Evolutionary conservation across 2,888 invertebrate genomes (phyloP).

Genomic region (Tanypteryx hageni): DNA sequence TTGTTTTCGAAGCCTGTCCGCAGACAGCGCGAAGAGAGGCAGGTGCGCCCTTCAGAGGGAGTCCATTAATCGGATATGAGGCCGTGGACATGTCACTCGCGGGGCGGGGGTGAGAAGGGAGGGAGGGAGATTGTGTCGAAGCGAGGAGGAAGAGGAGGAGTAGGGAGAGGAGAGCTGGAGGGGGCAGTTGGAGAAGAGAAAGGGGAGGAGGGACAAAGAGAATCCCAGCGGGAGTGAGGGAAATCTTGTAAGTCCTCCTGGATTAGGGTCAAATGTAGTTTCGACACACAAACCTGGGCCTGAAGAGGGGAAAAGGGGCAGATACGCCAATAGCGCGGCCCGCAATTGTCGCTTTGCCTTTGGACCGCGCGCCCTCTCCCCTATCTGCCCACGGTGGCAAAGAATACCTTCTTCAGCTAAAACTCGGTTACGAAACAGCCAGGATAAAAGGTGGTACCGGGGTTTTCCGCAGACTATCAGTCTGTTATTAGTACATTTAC

Average conservation of each 20-base stretch:
- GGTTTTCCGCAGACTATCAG: not conserved
- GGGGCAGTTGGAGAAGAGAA: too few species aligned
- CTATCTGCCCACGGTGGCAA: not conserved
- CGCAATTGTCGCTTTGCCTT: not conserved
- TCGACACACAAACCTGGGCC: conserved; percentile 26
- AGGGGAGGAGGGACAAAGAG: too few species aligned
- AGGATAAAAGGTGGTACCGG: not conserved
- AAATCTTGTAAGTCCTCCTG: conserved; percentile 1
- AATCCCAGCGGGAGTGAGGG: not conserved
- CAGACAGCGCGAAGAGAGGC: not conserved
- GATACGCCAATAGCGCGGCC: not conserved
- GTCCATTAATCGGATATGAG: conserved; percentile 16
- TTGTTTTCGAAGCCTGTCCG: not conserved
- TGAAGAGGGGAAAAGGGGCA: not conserved
- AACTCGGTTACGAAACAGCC: not conserved
- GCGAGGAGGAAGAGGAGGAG: not conserved
- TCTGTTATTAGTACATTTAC: not conserved
- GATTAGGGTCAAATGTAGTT: conserved; percentile 21
- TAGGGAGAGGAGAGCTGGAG: not conserved
- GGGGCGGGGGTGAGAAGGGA: not conserved
- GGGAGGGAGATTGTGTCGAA: too few species aligned
- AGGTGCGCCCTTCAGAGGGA: not conserved
- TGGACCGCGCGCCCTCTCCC: not conserved
- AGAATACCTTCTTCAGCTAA: not conserved
- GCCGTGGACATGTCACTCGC: not conserved